Percentiles rank a stretch among this genome's conserved stretches.
Evolutionary conservation across 1,140 invertebrate species (phyloP).

Genomic region (Myzus persicae): DNA sequence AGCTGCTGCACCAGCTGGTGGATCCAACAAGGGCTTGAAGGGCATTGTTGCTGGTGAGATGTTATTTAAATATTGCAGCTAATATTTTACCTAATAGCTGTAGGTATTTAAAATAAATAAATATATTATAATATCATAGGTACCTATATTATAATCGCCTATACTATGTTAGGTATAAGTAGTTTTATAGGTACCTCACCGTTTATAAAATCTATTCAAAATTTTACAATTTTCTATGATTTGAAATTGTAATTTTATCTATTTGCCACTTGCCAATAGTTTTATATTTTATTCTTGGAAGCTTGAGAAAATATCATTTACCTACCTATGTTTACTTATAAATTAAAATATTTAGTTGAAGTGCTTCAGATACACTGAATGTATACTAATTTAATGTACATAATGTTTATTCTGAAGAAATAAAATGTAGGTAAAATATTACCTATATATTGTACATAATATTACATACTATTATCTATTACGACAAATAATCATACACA

Average conservation of each 20-base stretch:
- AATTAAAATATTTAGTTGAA: background rate
- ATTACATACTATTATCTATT: background rate
- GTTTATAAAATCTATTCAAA: background rate
- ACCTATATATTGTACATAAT: no score
- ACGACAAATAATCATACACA: background rate
- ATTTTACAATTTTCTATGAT: background rate
- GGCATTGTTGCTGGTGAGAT: slow-evolving; percentile 61
- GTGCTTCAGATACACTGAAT: background rate
- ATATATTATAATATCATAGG: background rate
- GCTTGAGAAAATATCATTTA: background rate
- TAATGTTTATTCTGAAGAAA: background rate
- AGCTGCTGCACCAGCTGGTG: slow-evolving; percentile 71
- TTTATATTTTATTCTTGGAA: background rate
- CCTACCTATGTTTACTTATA: background rate
- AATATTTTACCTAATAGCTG: background rate
- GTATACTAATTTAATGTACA: background rate
- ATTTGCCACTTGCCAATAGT: background rate
- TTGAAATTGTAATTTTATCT: background rate
- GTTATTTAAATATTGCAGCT: background rate
- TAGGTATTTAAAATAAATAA: background rate
- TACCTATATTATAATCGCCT: no score
- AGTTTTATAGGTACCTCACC: no score
- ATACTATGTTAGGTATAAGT: no score
- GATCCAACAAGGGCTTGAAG: slow-evolving; percentile 60
- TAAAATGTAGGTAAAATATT: no score